Base-by-base conservation (phyloP, 92 coral and sea anemone genomes). In the Zoanthus gigantus region DNA sequence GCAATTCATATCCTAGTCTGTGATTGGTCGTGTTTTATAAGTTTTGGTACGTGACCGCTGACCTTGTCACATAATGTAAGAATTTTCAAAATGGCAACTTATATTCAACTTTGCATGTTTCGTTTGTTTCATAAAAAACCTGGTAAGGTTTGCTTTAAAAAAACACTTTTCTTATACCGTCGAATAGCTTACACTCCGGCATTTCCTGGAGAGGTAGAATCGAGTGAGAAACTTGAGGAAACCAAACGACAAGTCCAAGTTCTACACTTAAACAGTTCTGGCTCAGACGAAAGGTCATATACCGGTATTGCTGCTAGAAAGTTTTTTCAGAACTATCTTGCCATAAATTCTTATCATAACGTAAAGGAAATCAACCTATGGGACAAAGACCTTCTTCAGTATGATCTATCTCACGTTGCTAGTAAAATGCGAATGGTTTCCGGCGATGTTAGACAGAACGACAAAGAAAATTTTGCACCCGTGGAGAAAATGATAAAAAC, bases 391-490 rank as follows among this genome's bases (percentile, higher is more conserved):
- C 87, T 97, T 85, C 94, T 97, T 18, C 92, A 92, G 80, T 95
- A 89, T 77, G 88, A 93, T 88, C 87, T 97, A 79, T 94, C 99
- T 7, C 98, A 97, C 45, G 99, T 97, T 54, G 94, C 93, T 30
- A 97, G 99, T 84, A 97, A 97, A 91, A 95, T 97, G 98, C 78
- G 99, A 84, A 90, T 95, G 95, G 96, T 93, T 30, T 78, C 94
- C 3, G 98, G 98, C 0, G 89, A 92, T 58, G 92, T 89, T 31
- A 79, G 54, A 50, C 85, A 90, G 50, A 91, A 92, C 4, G 99
- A 97, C 86, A 90, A 86, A 73, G 86, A 84, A 29, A 97, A 92
- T 23, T 86, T 94, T 74, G 83, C 87, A 65, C 91, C 93, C 32
- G 98, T 97, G 44, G 95, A 95, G 89, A 92, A 87, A 57, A 97